These are phyloP conservation scores for Eptesicus fuscus DNA, from an alignment of 2,113 vertebrate genomes.

Conservation along the genomic window DNA sequence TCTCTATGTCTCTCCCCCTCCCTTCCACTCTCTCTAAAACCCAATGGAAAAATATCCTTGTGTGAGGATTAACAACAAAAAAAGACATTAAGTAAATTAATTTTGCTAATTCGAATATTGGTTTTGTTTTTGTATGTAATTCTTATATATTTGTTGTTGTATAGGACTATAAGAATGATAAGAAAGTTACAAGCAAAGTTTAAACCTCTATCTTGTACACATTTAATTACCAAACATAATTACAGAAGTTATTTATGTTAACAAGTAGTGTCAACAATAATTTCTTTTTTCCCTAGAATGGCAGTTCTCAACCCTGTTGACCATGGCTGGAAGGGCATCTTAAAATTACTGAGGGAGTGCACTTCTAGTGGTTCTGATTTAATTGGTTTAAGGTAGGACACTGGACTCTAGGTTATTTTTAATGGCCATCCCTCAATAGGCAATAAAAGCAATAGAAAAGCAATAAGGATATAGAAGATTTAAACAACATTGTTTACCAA, in stretches of 20 bases:
- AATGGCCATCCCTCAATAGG: neutral
- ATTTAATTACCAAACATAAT: neutral
- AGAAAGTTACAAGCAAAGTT: neutral
- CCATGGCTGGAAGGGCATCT: neutral
- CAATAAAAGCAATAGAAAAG: neutral
- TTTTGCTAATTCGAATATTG: neutral
- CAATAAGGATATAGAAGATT: neutral
- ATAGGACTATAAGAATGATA: neutral
- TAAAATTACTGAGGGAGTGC: neutral
- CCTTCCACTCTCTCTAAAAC: too few relatives aligned
- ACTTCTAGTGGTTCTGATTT: neutral
- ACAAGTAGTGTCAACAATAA: neutral
- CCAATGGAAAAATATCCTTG: too few relatives aligned
- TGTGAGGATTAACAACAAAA: too few relatives aligned
- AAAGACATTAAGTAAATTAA: neutral
- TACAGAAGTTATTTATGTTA: slow-evolving; percentile 2
- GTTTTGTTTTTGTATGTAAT: neutral
- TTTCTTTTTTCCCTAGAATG: neutral
- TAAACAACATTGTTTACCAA: neutral
- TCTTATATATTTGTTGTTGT: slow-evolving; percentile 2
- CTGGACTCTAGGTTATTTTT: neutral
- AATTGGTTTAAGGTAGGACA: neutral
- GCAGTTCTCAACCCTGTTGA: neutral
- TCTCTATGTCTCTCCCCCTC: too few relatives aligned
- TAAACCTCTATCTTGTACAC: neutral